Conservation (phyloP, 1,140 invertebrate genomes). For the Achatina immaculata region DNA sequence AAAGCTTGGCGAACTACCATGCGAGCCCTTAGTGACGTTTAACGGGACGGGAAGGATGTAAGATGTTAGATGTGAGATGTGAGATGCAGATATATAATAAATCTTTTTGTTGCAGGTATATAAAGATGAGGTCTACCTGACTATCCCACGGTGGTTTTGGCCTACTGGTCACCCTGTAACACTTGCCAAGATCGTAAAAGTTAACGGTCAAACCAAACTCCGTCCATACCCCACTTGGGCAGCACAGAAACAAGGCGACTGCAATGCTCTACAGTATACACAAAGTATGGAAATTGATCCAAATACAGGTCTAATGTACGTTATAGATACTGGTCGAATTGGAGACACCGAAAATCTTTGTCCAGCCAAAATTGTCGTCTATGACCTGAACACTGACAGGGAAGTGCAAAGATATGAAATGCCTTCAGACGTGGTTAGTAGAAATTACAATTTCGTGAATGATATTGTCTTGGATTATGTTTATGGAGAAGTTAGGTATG, state of each 20-base stretch:
- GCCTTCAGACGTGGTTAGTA: constrained; percentile 44
- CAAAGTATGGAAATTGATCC: constrained; percentile 59
- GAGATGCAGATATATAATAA: too few species aligned
- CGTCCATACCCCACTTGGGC: constrained; percentile 51
- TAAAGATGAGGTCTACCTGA: constrained; percentile 46
- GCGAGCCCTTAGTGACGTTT: too few species aligned
- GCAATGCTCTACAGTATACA: constrained; percentile 52
- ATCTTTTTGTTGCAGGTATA: constrained; percentile 42
- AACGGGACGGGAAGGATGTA: too few species aligned
- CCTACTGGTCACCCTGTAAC: constrained; percentile 47
- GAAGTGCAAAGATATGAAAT: constrained; percentile 40
- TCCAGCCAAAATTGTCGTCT: constrained; percentile 50
- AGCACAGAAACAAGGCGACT: constrained; percentile 48
- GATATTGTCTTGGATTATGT: constrained; percentile 56
- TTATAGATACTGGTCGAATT: constrained; percentile 51
- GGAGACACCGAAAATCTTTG: constrained; percentile 41
- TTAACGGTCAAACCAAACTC: constrained; percentile 31
- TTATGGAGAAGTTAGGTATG: constrained; percentile 44
- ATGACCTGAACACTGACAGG: constrained; percentile 39
- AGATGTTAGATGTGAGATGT: too few species aligned
- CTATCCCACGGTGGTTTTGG: constrained; percentile 54
- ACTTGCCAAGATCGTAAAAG: constrained; percentile 42
- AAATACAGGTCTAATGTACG: constrained; percentile 55
- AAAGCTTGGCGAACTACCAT: too few species aligned
- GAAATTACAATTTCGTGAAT: constrained; percentile 49